Base-by-base conservation (phyloP, 2,797 vertebrate genomes). In the Eutrigla gurnardus region DNA sequence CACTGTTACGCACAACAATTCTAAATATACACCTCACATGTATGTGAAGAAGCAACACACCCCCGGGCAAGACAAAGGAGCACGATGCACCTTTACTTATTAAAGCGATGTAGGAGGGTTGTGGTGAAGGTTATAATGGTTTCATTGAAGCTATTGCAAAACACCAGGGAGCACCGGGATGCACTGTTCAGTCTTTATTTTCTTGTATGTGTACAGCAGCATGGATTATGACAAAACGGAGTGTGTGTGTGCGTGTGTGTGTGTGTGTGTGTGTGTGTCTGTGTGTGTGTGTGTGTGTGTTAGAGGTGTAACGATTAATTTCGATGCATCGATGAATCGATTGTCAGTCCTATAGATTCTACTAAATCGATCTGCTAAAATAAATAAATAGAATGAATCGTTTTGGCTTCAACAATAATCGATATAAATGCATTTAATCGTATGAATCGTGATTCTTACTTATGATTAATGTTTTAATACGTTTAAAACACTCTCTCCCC, bases 21-120 rank as follows among this genome's bases (percentile, higher is more conserved):
- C 83, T 89, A 91, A 89, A 91, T 89, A 89, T 89, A 88, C 73
- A 77, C 63, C 80, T 92, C 80, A 75, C 85, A 87, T 89, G 82
- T 86, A 81, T 72, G 74, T 66, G 69, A 49, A 82, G 82, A 83
- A 67, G 64, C 73, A 76, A 53, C 79, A 33, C n/a, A 58, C 53
- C 77, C 61, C 4, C 47, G 2, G 78, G 78, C 74, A 84, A 78
- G 70, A 86, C 77, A 87, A 77, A 70, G 13, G 73, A 75, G 73
- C 76, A 58, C 0, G 43, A 74, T 65, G 53, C 62, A 77, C 55
- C 60, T 85, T 88, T 84, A 84, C 59, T 87, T 86, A 83, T 88
- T 83, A 66, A 84, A 75, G 80, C 33, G 2, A 18, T 70, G 77
- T 70, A 70, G 78, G 73, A 72, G 70, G 73, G 82, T 75, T 50